Percentiles rank a stretch among this genome's conserved stretches.
phyloP scores from a whole-genome alignment of 2,888 invertebrate genomes.

The Cyclophora albipunctata region DNA sequence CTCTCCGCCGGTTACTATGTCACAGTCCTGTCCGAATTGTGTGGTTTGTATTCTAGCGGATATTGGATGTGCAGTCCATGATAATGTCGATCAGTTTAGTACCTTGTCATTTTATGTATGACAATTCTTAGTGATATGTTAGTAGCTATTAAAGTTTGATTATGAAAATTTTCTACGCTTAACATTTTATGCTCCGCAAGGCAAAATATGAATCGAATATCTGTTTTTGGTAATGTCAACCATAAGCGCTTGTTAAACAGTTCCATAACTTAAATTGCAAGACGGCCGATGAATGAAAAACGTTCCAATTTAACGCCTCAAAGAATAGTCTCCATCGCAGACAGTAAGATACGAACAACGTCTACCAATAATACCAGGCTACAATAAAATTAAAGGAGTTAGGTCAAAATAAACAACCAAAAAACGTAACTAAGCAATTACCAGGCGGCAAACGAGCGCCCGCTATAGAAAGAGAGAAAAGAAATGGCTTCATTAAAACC shows the following conservation, averaged over 20 bases:
- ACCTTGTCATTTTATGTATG: too few relatives aligned
- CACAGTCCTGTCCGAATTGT: conserved; percentile 4
- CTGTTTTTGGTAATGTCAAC: too few relatives aligned
- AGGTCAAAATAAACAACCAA: conserved; percentile 36
- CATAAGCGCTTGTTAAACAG: too few relatives aligned
- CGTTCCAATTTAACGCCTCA: background rate
- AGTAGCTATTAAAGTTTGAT: too few relatives aligned
- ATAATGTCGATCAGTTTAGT: too few relatives aligned
- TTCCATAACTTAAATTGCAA: too few relatives aligned
- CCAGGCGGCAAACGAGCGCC: conserved; percentile 34
- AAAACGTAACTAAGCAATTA: conserved; percentile 53
- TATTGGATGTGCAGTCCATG: too few relatives aligned
- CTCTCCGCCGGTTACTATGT: conserved; percentile 9
- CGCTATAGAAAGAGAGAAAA: conserved; percentile 28
- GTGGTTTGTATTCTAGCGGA: conserved; percentile 9
- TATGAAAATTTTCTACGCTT: too few relatives aligned
- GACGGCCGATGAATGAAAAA: too few relatives aligned
- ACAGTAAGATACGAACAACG: background rate
- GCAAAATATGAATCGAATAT: too few relatives aligned
- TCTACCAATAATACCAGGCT: conserved; percentile 2
- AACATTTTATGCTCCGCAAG: too few relatives aligned
- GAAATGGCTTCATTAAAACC: conserved; percentile 27
- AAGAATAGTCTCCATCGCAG: background rate
- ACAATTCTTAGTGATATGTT: too few relatives aligned
- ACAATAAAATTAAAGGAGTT: conserved; percentile 32